Base-by-base conservation (phyloP, 2,797 vertebrate species). In the Jordanella pulchra region DNA sequence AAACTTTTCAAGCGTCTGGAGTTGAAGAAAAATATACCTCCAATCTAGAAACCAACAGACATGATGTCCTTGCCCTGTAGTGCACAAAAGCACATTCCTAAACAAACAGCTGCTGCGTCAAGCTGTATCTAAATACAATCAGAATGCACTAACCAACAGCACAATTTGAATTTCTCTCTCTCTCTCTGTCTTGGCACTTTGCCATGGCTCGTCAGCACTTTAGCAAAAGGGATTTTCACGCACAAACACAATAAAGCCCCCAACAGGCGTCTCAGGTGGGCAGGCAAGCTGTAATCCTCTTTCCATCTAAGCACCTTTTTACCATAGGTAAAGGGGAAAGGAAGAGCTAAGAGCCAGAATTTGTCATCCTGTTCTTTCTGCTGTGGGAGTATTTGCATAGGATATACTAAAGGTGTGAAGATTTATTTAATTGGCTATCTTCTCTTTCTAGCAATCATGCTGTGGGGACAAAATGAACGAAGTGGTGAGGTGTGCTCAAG, bases 141-240 rank as follows among this genome's bases (percentile, higher is more conserved):
- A 89, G 86, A 79, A 79, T 78, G 77, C 81, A 73, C 84, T 88
- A 84, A 78, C 86, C 82, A 75, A 79, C 77, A 73, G 83, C 88
- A 87, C 78, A 81, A 87, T 91, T 88, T 92, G 84, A 85, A 91
- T 89, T 81, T 78, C 76, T 67, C 83, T 86, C 81, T 39, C 35
- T 7, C 35, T 39, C 84, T 82, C 72, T 50, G 81, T 84, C 88
- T 89, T 80, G 82, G 89, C 87, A 65, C 81, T 84, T 80, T 21
- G 84, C 89, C 87, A 87, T 60, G 80, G 86, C 85, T 91, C 75
- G 90, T 93, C 92, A 92, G 91, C 93, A 92, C 83, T 91, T 92
- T 89, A 84, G 85, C 76, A 89, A 87, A 90, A 89, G 84, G 86
- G 87, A 83, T 91, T 91, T 92, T 89, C 85, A 88, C 83, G 71